Base-by-base conservation (phyloP, 2,113 vertebrate species). In the Neotoma lepida region DNA sequence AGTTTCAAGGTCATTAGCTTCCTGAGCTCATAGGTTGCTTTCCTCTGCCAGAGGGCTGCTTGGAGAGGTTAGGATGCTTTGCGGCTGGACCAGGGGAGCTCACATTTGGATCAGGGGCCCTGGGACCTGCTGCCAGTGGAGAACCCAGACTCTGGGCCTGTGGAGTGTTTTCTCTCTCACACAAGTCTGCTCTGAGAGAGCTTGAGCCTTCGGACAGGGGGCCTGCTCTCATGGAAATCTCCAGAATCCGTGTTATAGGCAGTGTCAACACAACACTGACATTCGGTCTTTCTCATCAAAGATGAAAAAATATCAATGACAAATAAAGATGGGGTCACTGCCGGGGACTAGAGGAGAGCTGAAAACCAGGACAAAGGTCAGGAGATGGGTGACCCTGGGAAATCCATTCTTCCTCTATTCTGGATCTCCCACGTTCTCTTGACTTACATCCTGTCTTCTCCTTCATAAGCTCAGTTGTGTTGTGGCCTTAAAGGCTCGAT, bases 1-100 rank as follows among this genome's bases (percentile, higher is more conserved):
- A 97, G 96, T 97, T 98, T 98, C 98, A 98, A 98, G 98, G 98
- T 98, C 98, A 98, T 98, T 98, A 98, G 95, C 97, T 98, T 96
- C 96, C 97, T 94, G 96, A 97, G 97, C 94, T 98, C 96, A 94
- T 95, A 74, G 97, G 96, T 96, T 96, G 89, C 97, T 97, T 97
- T 15, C 8, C 96, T 94, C 92, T 98, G 97, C 98, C 98, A 98
- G 97, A 97, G 95, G 97, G 96, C 73, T 44, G 97, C 96, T 98
- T 96, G 92, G 97, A 97, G 96, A 96, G 96, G 96, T 98, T 98
- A 98, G 97, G 98, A 98, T 98, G 97, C 94, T 98, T 97, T 96
- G 97, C 12, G 74, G 96, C 98, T 98, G 97, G 97, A 98, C 97
- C 82, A 85, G 90, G 49, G 74, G 97, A 97, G 97, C 76, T 97